Base-by-base conservation (phyloP, 1,140 invertebrate genomes). In the Phocides pigmalion region DNA sequence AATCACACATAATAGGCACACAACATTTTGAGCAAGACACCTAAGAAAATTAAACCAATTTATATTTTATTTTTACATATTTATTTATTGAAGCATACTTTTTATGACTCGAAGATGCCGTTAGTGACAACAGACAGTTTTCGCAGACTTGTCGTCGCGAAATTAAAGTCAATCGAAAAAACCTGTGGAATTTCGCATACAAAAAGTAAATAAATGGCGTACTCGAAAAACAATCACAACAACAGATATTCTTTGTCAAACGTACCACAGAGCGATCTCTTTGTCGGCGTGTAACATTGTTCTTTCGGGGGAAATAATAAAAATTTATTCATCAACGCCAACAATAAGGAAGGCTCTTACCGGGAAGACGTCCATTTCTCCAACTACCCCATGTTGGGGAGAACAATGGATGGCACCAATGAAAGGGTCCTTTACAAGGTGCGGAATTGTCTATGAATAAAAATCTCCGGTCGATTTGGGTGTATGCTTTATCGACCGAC, bases 251-350 rank as follows among this genome's bases (percentile, higher is more conserved):
- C 14, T 17, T 44, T 15, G 53, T 25, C 8, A 59, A 46, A 32
- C n/a, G 25, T 37, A 59, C 5, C 17, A 47, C 37, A 6, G 17
- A 12, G 0, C 22, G 3, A 37, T 47, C 56, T 42, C 68, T 82
- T 78, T 76, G 76, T 76, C 74, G 74, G 68, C 67, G 14, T 17
- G 14, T 16, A 63, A 70, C 66, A 75, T 74, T 82, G 74, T 82
- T 68, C 63, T 51, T 62, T 66, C 44, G 66, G 72, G 42, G 63
- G 72, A 70, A 74, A 79, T 78, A 80, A 80, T 73, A 76, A 79
- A 82, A 81, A 76, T 77, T 68, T 79, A 80, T 81, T 83, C 74
- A 76, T 79, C 74, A 74, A 50, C 51, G 64, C 68, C 64, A 78
- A 83, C 71, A 83, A 82, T 82, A 78, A 79, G 50, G 69, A 62